These are phyloP conservation scores for Hemicrepidius hirtus DNA, from an alignment of 2,888 invertebrate species.

Conservation along the genomic window DNA sequence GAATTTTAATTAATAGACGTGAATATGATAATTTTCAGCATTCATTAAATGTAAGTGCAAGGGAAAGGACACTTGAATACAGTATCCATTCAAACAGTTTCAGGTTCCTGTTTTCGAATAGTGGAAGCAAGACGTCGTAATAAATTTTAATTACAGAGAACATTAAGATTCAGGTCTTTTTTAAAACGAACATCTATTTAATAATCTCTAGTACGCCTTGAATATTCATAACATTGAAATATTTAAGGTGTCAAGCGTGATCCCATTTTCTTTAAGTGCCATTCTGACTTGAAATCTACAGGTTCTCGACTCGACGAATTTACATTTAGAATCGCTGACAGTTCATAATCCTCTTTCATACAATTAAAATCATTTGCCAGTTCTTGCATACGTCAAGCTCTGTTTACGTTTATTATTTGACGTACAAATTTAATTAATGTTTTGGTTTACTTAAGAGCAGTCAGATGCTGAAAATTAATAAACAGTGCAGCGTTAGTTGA, in stretches of 20 bases:
- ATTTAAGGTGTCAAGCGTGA: slow-evolving; percentile 58
- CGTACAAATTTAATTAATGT: slow-evolving; percentile 60
- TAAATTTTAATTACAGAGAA: slow-evolving; percentile 42
- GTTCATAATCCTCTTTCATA: slow-evolving; percentile 58
- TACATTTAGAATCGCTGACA: slow-evolving; percentile 60
- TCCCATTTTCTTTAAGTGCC: slow-evolving; percentile 60
- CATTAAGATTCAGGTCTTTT: slow-evolving; percentile 39
- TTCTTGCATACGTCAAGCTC: slow-evolving; percentile 54
- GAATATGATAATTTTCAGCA: slow-evolving; percentile 7
- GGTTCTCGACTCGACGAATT: slow-evolving; percentile 58
- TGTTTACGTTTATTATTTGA: slow-evolving; percentile 56
- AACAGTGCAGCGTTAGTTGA: slow-evolving; percentile 43
- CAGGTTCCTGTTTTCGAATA: slow-evolving; percentile 1
- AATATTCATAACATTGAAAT: slow-evolving; percentile 61
- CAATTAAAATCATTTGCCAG: slow-evolving; percentile 53
- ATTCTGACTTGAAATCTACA: slow-evolving; percentile 59
- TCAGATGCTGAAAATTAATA: slow-evolving; percentile 51
- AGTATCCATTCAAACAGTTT: slow-evolving; percentile 29
- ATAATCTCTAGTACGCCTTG: slow-evolving; percentile 53
- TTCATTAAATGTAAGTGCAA: neutral
- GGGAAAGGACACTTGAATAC: slow-evolving; percentile 13
- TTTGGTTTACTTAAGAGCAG: slow-evolving; percentile 50
- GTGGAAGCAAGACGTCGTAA: slow-evolving; percentile 33
- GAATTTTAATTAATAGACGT: slow-evolving; percentile 7
- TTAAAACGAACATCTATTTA: slow-evolving; percentile 35